phyloP scores from a whole-genome alignment of 2,113 vertebrate species.

The Lepus americanus region DNA sequence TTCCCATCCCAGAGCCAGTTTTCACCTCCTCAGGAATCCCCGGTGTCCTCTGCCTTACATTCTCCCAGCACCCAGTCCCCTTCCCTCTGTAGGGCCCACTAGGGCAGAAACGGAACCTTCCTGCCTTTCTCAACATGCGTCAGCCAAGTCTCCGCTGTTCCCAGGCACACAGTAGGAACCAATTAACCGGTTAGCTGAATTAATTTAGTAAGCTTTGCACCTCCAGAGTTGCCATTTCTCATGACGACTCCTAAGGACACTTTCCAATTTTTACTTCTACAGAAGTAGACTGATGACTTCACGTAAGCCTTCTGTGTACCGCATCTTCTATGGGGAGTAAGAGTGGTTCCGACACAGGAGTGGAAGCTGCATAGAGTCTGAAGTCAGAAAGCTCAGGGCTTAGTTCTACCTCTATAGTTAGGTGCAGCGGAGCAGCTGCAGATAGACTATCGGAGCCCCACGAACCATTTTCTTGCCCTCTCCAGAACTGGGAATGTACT shows the following conservation, averaged over 20 bases:
- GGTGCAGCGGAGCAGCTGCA: background rate
- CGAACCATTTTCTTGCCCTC: background rate
- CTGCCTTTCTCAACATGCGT: background rate
- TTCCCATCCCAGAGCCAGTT: background rate
- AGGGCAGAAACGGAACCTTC: background rate
- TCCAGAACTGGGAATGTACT: background rate
- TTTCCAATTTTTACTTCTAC: background rate
- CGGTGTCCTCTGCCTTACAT: background rate
- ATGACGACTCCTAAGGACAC: background rate
- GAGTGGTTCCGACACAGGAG: background rate
- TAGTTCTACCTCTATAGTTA: background rate
- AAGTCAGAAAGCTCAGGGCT: background rate
- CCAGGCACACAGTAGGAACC: background rate
- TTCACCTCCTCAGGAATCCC: background rate
- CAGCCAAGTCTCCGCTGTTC: background rate
- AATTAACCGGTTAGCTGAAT: background rate
- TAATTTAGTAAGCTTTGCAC: background rate
- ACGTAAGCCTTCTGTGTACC: background rate
- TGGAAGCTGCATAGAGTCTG: background rate
- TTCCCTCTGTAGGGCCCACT: background rate
- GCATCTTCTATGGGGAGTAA: background rate
- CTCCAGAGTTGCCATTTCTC: slow-evolving; percentile 26
- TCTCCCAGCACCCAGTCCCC: background rate
- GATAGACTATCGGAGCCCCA: background rate
- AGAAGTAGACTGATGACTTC: background rate